Percentiles rank a stretch among this genome's conserved stretches.
These are phyloP conservation scores for Aepyceros melampus DNA, from an alignment of 2,113 vertebrate species.

Conservation along the genomic window DNA sequence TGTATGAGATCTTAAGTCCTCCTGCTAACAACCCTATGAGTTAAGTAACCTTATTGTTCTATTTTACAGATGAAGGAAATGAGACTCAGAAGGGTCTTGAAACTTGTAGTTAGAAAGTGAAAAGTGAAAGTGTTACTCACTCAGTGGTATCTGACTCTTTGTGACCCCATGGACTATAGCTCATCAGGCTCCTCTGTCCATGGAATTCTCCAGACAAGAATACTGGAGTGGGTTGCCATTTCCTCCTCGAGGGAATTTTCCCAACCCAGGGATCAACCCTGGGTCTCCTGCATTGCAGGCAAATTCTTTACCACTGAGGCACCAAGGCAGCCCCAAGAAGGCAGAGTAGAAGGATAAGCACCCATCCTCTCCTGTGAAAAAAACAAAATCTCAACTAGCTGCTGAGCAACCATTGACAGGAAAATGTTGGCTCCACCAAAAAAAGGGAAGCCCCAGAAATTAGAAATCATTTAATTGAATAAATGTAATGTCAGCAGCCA, in stretches of 20 bases:
- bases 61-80: not conserved
- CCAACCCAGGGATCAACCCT: not conserved
- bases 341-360: not conserved
- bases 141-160: not conserved
- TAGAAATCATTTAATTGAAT: not conserved
- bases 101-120: too few species aligned
- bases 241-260: not conserved
- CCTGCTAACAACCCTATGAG: accelerated
- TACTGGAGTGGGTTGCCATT: not conserved
- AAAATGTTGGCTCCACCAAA: not conserved
- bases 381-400: not conserved
- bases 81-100: not conserved
- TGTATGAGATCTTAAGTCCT: not conserved
- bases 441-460: not conserved
- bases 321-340: not conserved
- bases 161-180: not conserved
- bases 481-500: accelerated
- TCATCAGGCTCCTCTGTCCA: not conserved
- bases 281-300: not conserved
- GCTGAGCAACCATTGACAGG: not conserved
- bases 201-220: not conserved
- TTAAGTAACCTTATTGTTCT: not conserved
- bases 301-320: not conserved
- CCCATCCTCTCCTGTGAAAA: not conserved
- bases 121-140: not conserved